Conservation (phyloP, 2,888 invertebrate genomes). For the Nineta flava region DNA sequence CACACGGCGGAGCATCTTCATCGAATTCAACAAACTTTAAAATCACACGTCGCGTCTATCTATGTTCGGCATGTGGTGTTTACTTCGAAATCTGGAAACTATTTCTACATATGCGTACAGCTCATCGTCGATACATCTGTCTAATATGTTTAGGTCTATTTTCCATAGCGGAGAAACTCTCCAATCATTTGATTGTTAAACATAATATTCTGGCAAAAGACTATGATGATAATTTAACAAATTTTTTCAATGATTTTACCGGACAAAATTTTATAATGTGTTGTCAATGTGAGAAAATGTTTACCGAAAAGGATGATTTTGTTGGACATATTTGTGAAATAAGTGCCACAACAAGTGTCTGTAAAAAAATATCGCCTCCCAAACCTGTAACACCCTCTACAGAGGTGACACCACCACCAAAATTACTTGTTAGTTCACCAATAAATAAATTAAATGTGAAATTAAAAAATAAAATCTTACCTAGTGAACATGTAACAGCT, state of each 20-base stretch:
- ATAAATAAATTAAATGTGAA: background rate
- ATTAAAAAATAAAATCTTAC: slow-evolving; percentile 6
- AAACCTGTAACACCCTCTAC: background rate
- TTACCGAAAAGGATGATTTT: slow-evolving; percentile 60
- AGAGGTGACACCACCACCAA: background rate
- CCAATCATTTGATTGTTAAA: slow-evolving; percentile 59
- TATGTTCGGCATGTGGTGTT: slow-evolving; percentile 68
- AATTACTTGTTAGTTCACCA: background rate
- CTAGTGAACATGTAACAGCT: slow-evolving; percentile 4
- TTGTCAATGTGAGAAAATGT: slow-evolving; percentile 64
- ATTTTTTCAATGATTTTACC: slow-evolving; percentile 46
- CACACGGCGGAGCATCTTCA: slow-evolving; percentile 24
- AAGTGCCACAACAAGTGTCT: background rate
- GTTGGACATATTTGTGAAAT: slow-evolving; percentile 49
- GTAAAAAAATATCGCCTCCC: no score
- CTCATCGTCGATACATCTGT: slow-evolving; percentile 67
- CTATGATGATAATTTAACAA: slow-evolving; percentile 48
- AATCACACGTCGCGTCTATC: slow-evolving; percentile 60
- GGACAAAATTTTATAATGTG: slow-evolving; percentile 63
- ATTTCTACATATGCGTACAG: slow-evolving; percentile 69
- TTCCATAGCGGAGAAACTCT: slow-evolving; percentile 60
- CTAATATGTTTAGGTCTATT: slow-evolving; percentile 73
- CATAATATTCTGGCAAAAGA: slow-evolving; percentile 60
- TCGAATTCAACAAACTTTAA: slow-evolving; percentile 37
- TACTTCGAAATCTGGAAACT: slow-evolving; percentile 79